These are phyloP conservation scores for Pseudoatta argentina DNA, from an alignment of 1,140 invertebrate species.

Conservation along the genomic window DNA sequence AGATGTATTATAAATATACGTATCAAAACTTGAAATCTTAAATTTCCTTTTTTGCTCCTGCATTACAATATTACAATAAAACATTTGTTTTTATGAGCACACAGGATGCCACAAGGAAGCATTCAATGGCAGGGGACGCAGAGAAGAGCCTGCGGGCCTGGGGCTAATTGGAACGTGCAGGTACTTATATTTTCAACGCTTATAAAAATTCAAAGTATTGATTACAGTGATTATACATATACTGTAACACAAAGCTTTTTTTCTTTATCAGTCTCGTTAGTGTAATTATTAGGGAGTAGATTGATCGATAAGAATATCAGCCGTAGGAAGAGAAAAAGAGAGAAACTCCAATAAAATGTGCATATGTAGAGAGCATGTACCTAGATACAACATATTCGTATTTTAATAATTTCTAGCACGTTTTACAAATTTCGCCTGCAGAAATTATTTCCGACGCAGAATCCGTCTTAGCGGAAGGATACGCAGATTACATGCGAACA, in stretches of 20 bases:
- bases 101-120: slow-evolving; percentile 85
- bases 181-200: slow-evolving; percentile 70
- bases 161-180: slow-evolving; percentile 85
- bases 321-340: neutral
- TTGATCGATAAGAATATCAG: neutral
- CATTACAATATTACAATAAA: neutral
- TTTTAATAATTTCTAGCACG: slow-evolving; percentile 45
- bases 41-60: neutral
- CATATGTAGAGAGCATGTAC: slow-evolving; percentile 55
- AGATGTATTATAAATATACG: too few species aligned
- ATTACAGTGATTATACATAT: neutral
- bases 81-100: slow-evolving; percentile 70
- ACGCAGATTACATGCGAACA: neutral
- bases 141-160: slow-evolving; percentile 84
- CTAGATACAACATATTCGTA: slow-evolving; percentile 34
- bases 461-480: neutral
- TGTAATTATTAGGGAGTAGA: slow-evolving; percentile 46
- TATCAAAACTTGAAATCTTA: neutral
- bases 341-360: neutral
- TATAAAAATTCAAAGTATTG: slow-evolving; percentile 22
- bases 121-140: slow-evolving; percentile 85
- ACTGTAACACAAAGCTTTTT: neutral
- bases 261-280: slow-evolving; percentile 39
- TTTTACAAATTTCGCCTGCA: slow-evolving; percentile 42
- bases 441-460: slow-evolving; percentile 33